Base-by-base conservation (phyloP, 2,888 invertebrate species). In the Ashinkailepas kermadecensis region DNA sequence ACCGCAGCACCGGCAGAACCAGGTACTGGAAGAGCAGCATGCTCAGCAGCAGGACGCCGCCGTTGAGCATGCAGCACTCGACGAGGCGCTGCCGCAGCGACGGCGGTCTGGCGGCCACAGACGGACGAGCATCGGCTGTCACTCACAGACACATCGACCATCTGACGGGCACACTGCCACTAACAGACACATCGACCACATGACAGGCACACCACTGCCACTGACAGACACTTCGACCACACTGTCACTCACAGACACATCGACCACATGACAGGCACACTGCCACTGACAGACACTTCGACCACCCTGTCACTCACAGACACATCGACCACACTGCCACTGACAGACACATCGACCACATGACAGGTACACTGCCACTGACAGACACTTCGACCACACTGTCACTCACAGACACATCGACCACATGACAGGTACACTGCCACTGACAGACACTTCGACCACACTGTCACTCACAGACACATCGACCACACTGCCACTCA, bases 41-140 rank as follows among this genome's bases (percentile, higher is more conserved):
- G 86, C 94, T 94, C 81, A 93, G 89, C 90, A 94, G 92, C 88
- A 95, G 95, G 85, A 96, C 92, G 82, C 94, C 94, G 23, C 96
- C 96, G 87, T 97, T 96, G 59, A 96, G 89, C 80, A 92, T 90
- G 86, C 94, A 94, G 87, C 95, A 95, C 87, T 95, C 93, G 83
- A 94, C 87, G 59, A 95, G 93, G 86, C 95, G 91, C 86, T 92
- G 93, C 85, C 94, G 90, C 85, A 96, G 93, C 89, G 93, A 93
- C 81, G 94, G 93, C 89, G 95, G 93, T 85, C 95, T 96, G 84
- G 83, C 83, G 57, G 78, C 59, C 39, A 39, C 39, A 39, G 4
- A 39, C 4, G 39, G 39, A 39, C 4, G 39, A 39, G 4, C 4
- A 39, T 39, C 39, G 4, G 39, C 39, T 39, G 39, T 4, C 39